Percentiles rank a stretch among this genome's conserved stretches.
These are phyloP conservation scores for Chinchilla lanigera DNA, from an alignment of 2,113 vertebrate genomes.

Conservation along the genomic window DNA sequence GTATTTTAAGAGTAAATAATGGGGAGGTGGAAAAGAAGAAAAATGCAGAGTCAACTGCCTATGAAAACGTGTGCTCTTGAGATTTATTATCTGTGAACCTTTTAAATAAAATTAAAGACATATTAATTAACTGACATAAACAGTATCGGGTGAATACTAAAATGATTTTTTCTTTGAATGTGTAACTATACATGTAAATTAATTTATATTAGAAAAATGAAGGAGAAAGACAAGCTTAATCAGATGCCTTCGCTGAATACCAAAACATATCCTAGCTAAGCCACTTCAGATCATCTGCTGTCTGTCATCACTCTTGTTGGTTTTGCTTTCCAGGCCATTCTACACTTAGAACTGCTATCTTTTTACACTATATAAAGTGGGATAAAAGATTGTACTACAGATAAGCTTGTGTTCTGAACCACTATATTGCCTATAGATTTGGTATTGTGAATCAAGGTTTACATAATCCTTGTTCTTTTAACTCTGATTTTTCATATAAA, in stretches of 20 bases:
- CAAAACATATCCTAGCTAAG: background rate
- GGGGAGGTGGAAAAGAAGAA: background rate
- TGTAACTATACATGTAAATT: conserved; percentile 20
- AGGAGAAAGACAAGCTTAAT: conserved; percentile 38
- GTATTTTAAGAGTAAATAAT: conserved; percentile 54
- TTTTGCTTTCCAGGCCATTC: background rate
- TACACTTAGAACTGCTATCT: background rate
- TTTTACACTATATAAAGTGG: background rate
- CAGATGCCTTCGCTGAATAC: background rate
- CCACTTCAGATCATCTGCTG: background rate
- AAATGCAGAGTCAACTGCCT: conserved; percentile 32
- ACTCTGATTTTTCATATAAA: background rate
- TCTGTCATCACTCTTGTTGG: background rate
- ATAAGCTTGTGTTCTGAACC: background rate
- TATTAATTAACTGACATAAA: conserved; percentile 56
- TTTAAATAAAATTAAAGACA: conserved; percentile 51
- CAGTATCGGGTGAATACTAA: conserved; percentile 33
- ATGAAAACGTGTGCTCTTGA: conserved; percentile 41
- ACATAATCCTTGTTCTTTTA: conserved; percentile 11
- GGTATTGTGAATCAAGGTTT: background rate
- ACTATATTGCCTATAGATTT: background rate
- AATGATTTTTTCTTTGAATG: conserved; percentile 21
- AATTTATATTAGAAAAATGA: conserved; percentile 57
- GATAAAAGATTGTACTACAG: background rate
- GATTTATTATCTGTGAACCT: conserved; percentile 45